These are phyloP conservation scores for Morpho deidamia DNA, from an alignment of 2,888 invertebrate species.

Conservation along the genomic window DNA sequence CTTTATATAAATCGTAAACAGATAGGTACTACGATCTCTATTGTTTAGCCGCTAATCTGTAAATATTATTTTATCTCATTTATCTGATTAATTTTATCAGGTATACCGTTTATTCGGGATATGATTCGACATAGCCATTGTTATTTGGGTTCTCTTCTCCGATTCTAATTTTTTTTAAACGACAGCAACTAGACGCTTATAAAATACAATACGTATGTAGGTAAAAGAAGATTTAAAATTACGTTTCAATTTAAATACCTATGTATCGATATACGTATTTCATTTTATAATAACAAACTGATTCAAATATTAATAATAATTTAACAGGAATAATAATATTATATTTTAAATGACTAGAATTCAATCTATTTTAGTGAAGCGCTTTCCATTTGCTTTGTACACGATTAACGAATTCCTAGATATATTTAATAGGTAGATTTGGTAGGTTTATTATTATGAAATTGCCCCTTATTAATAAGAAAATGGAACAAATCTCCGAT, in stretches of 20 bases:
- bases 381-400: neutral
- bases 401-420: slow-evolving; percentile 4
- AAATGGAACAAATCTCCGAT: too few species aligned
- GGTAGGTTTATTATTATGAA: neutral
- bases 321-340: slow-evolving; percentile 10
- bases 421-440: neutral
- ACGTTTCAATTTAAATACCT: slow-evolving; percentile 9
- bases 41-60: slow-evolving; percentile 49
- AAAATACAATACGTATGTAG: slow-evolving; percentile 10
- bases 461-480: neutral
- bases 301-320: slow-evolving; percentile 7
- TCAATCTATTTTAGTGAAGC: slow-evolving; percentile 7
- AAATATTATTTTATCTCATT: slow-evolving; percentile 50
- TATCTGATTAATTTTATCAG: slow-evolving; percentile 58
- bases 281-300: slow-evolving; percentile 12
- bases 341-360: slow-evolving; percentile 15
- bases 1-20: slow-evolving; percentile 62
- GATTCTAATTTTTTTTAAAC: slow-evolving; percentile 14
- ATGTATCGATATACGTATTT: slow-evolving; percentile 2
- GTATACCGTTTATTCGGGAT: slow-evolving; percentile 66
- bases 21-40: slow-evolving; percentile 44
- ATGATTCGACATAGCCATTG: slow-evolving; percentile 49
- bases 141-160: slow-evolving; percentile 7
- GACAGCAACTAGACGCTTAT: slow-evolving; percentile 9
- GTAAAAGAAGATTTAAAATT: slow-evolving; percentile 11